phyloP scores from a whole-genome alignment of 2,797 vertebrate species.

The Jordanella pulchra region DNA sequence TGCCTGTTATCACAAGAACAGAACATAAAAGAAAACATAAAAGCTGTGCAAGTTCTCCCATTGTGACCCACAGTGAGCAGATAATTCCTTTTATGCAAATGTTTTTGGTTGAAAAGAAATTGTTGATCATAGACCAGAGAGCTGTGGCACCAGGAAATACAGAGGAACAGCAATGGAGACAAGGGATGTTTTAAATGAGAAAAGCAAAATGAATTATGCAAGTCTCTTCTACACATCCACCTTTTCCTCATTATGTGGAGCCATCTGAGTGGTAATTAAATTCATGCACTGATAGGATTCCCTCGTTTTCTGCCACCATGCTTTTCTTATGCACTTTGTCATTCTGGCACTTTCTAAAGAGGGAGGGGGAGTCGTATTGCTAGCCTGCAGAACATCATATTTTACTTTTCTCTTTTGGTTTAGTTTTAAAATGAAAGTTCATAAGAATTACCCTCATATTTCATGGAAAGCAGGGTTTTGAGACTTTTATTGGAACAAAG shows the following conservation, averaged over 20 bases:
- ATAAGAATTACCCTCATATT: constrained; percentile 18
- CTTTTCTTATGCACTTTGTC: constrained; percentile 80
- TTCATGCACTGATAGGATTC: constrained; percentile 84
- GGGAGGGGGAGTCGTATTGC: constrained; percentile 46
- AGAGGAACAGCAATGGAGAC: constrained; percentile 20
- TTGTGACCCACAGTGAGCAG: constrained; percentile 11
- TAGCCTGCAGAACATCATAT: constrained; percentile 31
- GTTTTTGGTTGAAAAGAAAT: constrained; percentile 69
- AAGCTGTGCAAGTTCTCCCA: constrained; percentile 26
- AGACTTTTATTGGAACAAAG: neutral
- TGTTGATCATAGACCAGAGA: constrained; percentile 68
- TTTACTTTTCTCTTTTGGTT: constrained; percentile 14
- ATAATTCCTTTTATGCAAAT: constrained; percentile 69
- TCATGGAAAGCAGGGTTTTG: neutral
- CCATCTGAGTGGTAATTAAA: constrained; percentile 85
- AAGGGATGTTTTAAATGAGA: constrained; percentile 63
- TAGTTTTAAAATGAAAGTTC: constrained; percentile 24
- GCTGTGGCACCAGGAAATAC: constrained; percentile 59
- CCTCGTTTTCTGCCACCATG: constrained; percentile 80
- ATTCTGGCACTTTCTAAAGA: constrained; percentile 80
- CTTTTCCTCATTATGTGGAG: constrained; percentile 75
- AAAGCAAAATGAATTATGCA: constrained; percentile 76
- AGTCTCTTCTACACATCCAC: constrained; percentile 66
- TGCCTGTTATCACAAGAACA: constrained; percentile 52
- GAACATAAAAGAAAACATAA: constrained; percentile 26